These are phyloP conservation scores for Athene cunicularia DNA, from an alignment of 2,113 vertebrate species.

Conservation along the genomic window DNA sequence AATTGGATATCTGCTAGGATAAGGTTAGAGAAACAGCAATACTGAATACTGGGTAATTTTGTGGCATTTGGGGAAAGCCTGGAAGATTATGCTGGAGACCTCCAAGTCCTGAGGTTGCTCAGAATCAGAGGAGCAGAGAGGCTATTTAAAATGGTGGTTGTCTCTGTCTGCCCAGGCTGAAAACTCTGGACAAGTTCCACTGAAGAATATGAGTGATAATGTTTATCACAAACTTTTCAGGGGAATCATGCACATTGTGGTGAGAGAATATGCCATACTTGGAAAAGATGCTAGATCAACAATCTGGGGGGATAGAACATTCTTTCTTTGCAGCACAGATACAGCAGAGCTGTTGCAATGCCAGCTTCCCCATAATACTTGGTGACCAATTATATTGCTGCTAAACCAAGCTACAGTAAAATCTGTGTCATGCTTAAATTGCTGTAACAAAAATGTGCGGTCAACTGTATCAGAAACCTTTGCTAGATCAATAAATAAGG, in stretches of 20 bases:
- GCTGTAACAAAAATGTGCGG: constrained; percentile 31
- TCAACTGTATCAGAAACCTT: constrained; percentile 44
- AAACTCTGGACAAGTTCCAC: background rate
- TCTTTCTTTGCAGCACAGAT: background rate
- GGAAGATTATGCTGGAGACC: background rate
- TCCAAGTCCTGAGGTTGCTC: background rate
- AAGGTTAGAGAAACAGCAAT: background rate
- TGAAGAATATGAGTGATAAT: fast-evolving
- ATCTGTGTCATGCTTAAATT: constrained; percentile 41
- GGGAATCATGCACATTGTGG: background rate
- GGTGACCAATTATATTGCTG: constrained; percentile 46
- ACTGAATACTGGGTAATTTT: background rate
- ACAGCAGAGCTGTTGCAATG: background rate
- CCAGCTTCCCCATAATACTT: background rate
- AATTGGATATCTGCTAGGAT: background rate
- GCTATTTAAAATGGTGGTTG: background rate
- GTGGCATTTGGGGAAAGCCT: background rate
- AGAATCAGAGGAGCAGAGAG: background rate
- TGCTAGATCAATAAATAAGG: constrained; percentile 46
- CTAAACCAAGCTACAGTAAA: constrained; percentile 56
- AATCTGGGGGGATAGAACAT: fast-evolving
- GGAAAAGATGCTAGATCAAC: background rate
- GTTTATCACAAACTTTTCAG: background rate
- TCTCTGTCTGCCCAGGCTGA: background rate
- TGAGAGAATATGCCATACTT: background rate